Base-by-base conservation (phyloP, 2,113 vertebrate genomes). In the Engystomops pustulosus region DNA sequence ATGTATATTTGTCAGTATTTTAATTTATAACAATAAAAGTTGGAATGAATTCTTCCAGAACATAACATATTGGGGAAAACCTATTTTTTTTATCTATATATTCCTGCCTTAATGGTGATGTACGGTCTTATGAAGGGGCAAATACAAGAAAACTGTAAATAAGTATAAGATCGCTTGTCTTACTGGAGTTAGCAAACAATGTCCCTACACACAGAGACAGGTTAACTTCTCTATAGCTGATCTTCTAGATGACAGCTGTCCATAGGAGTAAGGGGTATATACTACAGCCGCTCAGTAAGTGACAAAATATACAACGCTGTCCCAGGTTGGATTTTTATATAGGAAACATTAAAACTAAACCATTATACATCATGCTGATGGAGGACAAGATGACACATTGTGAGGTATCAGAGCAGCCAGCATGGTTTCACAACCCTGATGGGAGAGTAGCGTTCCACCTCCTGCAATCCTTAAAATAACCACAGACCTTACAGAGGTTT, bases 381-480 rank as follows among this genome's bases (percentile, higher is more conserved):
- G 41, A 44, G 41, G 38, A 45, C 69, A 47, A 20, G 44, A 49
- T 45, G 70, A 49, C 70, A 49, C 70, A 60, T 14, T 17, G 51
- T 78, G 75, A 60, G 75, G 74, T 77, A 38, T 77, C 32, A 14
- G 15, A 77, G 74, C 49, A 77, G 32, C 51, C 49, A 36, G 74
- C 30, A 38, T 58, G 36, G 32, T 25, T 41, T 15, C 15, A 55
- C 30, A 55, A 30, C n/a, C 18, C 2, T 23, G 38, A 49, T 51
- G 44, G 44, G 25, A 55, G n/a, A 77, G 74, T 41, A 25, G 70
- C 20, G 49, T 38, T n/a, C 20, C 75, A 55, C n/a, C 75, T 20
- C 15, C 51, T 38, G 32, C 32, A 23, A 49, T 55, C 4, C 34
- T 36, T 55, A 51, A 76, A 36, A 53, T 44, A 2, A 45, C 49